These are phyloP conservation scores for Drosophila anomalata DNA, from an alignment of 2,888 invertebrate genomes.

Conservation along the genomic window DNA sequence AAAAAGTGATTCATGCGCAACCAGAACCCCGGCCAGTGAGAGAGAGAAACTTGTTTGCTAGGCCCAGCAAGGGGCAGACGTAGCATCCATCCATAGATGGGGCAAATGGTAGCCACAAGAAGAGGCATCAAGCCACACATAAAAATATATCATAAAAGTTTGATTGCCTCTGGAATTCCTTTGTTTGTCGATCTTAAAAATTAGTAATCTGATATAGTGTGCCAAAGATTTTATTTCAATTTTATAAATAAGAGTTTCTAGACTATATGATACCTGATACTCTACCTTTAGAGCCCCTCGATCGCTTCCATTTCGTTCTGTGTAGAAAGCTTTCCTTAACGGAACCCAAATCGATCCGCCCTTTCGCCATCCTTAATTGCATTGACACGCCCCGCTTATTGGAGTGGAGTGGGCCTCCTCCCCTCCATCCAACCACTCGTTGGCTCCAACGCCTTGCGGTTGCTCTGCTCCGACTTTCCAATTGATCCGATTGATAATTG, in stretches of 20 bases:
- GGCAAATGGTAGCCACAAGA: slow-evolving; percentile 2
- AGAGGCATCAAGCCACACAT: slow-evolving; percentile 4
- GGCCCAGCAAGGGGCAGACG: slow-evolving; percentile 20
- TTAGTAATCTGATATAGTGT: not conserved
- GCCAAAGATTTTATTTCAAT: too few relatives aligned
- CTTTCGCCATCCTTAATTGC: slow-evolving; percentile 56
- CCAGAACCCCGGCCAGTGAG: slow-evolving; percentile 46
- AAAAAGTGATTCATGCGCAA: slow-evolving; percentile 75
- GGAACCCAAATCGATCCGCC: slow-evolving; percentile 25
- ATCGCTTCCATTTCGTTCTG: not conserved
- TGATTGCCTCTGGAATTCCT: not conserved
- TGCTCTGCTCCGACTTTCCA: slow-evolving; percentile 59
- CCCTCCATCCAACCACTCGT: too few relatives aligned
- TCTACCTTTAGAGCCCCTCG: too few relatives aligned
- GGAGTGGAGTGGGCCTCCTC: slow-evolving; percentile 41
- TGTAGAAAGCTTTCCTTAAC: slow-evolving; percentile 21
- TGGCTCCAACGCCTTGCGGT: slow-evolving; percentile 45
- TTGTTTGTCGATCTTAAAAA: not conserved
- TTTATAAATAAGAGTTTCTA: not conserved
- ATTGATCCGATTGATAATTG: slow-evolving; percentile 68
- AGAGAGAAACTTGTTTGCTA: slow-evolving; percentile 60
- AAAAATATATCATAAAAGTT: not conserved
- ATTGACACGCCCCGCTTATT: slow-evolving; percentile 69
- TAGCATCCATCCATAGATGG: slow-evolving; percentile 31
- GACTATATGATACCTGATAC: too few relatives aligned